Conservation (phyloP, 2,113 vertebrate species). For the Barbus barbus region DNA sequence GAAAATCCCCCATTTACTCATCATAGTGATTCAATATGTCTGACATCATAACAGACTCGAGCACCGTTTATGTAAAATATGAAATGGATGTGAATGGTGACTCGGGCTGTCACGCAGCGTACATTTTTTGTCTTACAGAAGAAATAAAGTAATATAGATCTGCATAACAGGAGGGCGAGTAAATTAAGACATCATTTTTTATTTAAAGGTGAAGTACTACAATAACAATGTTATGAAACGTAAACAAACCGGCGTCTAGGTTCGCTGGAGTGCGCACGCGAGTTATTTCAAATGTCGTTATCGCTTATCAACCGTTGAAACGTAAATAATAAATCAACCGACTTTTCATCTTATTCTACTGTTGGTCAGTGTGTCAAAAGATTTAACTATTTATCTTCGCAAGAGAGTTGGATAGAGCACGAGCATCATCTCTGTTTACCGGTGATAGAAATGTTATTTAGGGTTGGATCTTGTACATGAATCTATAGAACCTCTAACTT, state of each 20-base stretch:
- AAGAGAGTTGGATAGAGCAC: not conserved
- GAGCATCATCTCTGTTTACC: too few species aligned
- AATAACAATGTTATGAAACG: too few species aligned
- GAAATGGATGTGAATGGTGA: not conserved
- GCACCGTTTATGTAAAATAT: not conserved
- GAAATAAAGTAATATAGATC: not conserved
- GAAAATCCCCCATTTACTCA: not conserved
- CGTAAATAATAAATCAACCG: not conserved
- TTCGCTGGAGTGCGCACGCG: not conserved
- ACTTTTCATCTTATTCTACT: too few species aligned
- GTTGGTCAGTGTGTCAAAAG: too few species aligned
- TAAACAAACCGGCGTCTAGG: too few species aligned
- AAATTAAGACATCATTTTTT: not conserved
- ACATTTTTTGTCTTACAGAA: not conserved
- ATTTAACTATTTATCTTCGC: too few species aligned
- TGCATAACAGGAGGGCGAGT: not conserved
- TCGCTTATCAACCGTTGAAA: not conserved
- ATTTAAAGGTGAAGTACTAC: too few species aligned
- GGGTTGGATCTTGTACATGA: too few species aligned
- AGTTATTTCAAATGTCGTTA: not conserved
- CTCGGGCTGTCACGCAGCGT: not conserved
- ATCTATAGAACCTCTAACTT: too few species aligned
- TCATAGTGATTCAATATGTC: not conserved
- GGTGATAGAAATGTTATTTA: too few species aligned
- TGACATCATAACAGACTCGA: not conserved